Evolutionary conservation across 2,888 invertebrate genomes (phyloP).

Genomic region (Pteria penguin): DNA sequence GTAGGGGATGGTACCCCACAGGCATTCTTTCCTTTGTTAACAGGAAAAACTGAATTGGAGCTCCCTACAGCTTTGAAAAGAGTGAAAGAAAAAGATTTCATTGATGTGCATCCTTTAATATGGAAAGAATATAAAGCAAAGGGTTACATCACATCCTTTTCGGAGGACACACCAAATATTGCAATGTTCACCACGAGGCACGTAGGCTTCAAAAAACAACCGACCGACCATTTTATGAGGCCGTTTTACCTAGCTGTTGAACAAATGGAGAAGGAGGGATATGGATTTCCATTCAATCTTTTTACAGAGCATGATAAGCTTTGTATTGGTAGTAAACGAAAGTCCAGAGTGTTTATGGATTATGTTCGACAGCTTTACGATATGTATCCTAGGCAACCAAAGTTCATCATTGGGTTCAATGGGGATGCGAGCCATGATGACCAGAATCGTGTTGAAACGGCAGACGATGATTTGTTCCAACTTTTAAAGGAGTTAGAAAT

Average conservation of each 20-base stretch:
- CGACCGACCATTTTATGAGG: conserved; percentile 78
- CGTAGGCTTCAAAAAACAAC: conserved; percentile 73
- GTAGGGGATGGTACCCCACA: conserved; percentile 76
- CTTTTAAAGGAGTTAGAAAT: conserved; percentile 62
- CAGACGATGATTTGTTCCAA: conserved; percentile 69
- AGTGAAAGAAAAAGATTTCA: conserved; percentile 49
- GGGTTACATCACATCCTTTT: conserved; percentile 76
- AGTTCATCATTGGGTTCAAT: conserved; percentile 72
- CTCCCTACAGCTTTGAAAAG: conserved; percentile 63
- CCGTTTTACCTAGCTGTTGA: conserved; percentile 74
- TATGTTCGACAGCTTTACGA: conserved; percentile 73
- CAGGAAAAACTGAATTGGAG: conserved; percentile 66
- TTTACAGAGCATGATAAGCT: conserved; percentile 56
- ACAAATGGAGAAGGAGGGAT: conserved; percentile 56
- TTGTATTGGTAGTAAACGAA: conserved; percentile 70
- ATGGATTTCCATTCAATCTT: no score
- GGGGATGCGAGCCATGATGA: conserved; percentile 74
- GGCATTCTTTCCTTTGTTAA: conserved; percentile 73
- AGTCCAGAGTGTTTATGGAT: conserved; percentile 70
- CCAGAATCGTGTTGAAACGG: conserved; percentile 73
- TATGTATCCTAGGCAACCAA: conserved; percentile 67
- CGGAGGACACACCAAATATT: conserved; percentile 75
- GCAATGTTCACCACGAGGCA: conserved; percentile 74
- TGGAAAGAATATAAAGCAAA: conserved; percentile 72
- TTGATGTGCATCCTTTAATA: conserved; percentile 71